Evolutionary conservation across 2,113 vertebrate genomes (phyloP).

Genomic region (Actinemys pallida): DNA sequence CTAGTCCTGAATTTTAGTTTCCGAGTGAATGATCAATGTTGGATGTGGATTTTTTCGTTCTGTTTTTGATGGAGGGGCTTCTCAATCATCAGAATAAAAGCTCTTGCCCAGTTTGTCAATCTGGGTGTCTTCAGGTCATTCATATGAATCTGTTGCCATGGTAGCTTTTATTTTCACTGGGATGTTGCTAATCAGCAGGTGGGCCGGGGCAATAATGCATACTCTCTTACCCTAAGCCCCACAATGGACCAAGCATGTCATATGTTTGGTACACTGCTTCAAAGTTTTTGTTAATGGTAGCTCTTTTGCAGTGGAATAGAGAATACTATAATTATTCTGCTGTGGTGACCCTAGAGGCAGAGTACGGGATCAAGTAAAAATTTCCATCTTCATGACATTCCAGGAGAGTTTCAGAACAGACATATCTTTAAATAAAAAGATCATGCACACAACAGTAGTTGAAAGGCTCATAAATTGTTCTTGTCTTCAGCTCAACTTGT

Average conservation of each 20-base stretch:
- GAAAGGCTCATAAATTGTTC: neutral
- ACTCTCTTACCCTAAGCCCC: rapidly evolving
- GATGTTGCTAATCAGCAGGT: neutral
- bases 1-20: neutral
- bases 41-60: neutral
- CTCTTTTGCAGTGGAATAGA: no score
- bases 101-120: neutral
- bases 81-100: neutral
- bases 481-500: neutral
- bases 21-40: rapidly evolving
- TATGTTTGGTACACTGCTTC: neutral
- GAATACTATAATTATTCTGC: no score
- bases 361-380: neutral
- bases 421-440: neutral
- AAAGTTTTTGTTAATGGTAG: neutral
- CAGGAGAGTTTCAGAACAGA: neutral
- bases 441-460: neutral
- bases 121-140: neutral
- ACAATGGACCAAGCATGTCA: neutral
- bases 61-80: neutral
- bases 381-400: neutral
- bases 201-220: no score
- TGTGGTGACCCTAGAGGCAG: no score
- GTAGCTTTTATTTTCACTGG: neutral
- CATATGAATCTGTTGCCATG: neutral